Percentiles rank a stretch among this genome's conserved stretches.
Evolutionary conservation across 2,797 vertebrate species (phyloP).

Genomic region (Naso thynnoides): DNA sequence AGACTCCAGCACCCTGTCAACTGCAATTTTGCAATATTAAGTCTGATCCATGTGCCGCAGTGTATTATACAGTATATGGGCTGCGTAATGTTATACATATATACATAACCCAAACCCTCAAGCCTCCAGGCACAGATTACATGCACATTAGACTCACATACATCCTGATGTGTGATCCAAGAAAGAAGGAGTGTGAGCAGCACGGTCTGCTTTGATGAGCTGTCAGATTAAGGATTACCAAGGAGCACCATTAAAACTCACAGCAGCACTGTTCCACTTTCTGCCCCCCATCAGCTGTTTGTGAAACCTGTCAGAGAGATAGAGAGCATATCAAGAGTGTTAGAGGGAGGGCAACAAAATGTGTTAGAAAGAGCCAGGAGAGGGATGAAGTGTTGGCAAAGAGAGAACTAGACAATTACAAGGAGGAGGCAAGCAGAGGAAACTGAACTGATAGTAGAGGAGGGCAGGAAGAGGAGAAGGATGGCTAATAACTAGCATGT

Average conservation of each 20-base stretch:
- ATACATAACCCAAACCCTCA: neutral
- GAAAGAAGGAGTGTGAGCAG: conserved; percentile 28
- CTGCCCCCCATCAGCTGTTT: conserved; percentile 60
- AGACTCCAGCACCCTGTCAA: conserved; percentile 14
- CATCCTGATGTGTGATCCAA: conserved; percentile 21
- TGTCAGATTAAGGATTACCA: conserved; percentile 75
- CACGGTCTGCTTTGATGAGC: conserved; percentile 52
- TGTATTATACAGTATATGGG: neutral
- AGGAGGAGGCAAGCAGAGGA: conserved; percentile 16
- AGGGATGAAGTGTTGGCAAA: conserved; percentile 21
- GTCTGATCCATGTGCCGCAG: neutral
- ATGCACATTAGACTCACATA: conserved; percentile 26
- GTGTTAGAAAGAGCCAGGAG: neutral
- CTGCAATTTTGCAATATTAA: conserved; percentile 6
- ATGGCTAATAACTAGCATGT: conserved; percentile 33
- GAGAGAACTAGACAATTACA: conserved; percentile 42
- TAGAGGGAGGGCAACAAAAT: conserved; percentile 21
- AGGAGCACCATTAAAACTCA: conserved; percentile 57
- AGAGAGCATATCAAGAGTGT: conserved; percentile 15
- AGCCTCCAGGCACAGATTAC: conserved; percentile 33
- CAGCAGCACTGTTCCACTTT: conserved; percentile 46
- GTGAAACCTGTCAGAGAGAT: conserved; percentile 56
- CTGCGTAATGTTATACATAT: conserved; percentile 8
- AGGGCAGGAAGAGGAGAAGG: conserved; percentile 6
- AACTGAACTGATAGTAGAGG: conserved; percentile 21